A percentile compares a stretch with the other conserved stretches of the same genome.
Evolutionary conservation across 1,140 invertebrate species (phyloP).

Genomic region (Polypedilum pembai): DNA sequence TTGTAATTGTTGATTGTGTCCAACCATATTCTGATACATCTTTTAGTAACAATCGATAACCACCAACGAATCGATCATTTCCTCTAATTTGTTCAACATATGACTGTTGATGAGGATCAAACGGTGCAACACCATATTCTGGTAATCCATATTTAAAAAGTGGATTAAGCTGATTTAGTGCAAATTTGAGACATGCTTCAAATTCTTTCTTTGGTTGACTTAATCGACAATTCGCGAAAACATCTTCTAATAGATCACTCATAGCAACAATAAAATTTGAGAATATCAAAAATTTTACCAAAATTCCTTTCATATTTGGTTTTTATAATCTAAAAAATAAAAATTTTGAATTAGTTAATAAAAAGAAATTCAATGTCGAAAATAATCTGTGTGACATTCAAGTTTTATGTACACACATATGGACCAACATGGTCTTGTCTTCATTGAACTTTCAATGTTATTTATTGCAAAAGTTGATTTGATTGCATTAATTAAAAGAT

Average conservation of each 20-base stretch:
- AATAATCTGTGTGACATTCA: too few species aligned
- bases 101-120: conserved; percentile 66
- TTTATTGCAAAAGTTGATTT: too few species aligned
- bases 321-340: neutral
- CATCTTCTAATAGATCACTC: neutral
- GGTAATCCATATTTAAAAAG: conserved; percentile 48
- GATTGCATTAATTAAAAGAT: too few species aligned
- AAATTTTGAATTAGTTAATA: too few species aligned
- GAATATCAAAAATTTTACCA: neutral
- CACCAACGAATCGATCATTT: conserved; percentile 47
- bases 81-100: conserved; percentile 57
- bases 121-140: conserved; percentile 59
- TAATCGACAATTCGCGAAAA: conserved; percentile 8
- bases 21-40: conserved; percentile 70
- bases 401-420: too few species aligned
- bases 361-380: too few species aligned
- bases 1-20: conserved; percentile 65
- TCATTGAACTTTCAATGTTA: too few species aligned
- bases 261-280: neutral
- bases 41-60: conserved; percentile 59
- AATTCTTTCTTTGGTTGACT: neutral
- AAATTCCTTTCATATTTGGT: neutral
- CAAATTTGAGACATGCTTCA: neutral
- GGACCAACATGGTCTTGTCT: too few species aligned
- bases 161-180: conserved; percentile 6